Base-by-base conservation (phyloP, 2,113 vertebrate genomes). In the Apodemus sylvaticus region DNA sequence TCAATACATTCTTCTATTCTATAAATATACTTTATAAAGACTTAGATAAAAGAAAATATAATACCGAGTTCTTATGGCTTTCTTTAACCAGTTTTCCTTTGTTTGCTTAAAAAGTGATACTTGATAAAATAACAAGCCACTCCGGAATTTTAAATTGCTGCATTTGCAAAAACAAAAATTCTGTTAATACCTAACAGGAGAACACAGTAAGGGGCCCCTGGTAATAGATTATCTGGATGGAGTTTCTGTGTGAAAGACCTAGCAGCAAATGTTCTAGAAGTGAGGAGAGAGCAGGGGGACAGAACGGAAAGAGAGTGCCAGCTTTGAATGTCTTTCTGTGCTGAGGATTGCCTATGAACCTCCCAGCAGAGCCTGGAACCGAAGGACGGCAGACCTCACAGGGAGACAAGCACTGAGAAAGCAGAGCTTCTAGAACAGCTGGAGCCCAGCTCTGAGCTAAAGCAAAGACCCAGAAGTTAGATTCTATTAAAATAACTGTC, bases 401-500 rank as follows among this genome's bases (percentile, higher is more conserved):
- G 42, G 66, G 36, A 58, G 31, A 91, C 79, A 71, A 95, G 89
- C 20, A 74, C 82, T 11, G 73, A 42, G 76, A 88, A 77, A 55
- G 36, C 7, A 13, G 92, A 97, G 60, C 66, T 39, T 0, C 0
- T 26, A 36, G 79, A 12, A 3, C 31, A 68, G 13, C 22, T 34
- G 31, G 95, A 64, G 13, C 94, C 58, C n/a, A 5, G 66, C 22
- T 86, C 51, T 4, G 11, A 79, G 42, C 73, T 6, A 20, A 73
- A 68, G 94, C 76, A 73, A 90, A 90, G 39, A 86, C 17, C 20
- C 64, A 68, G 68, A 20, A 42, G 48, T 55, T 77, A 78, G 82
- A 79, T 36, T 95, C 89, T 68, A 91, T 60, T 87, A 78, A 90
- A 95, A 86, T 53, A 81, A 82, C 70, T 64, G 42, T 79, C 60